Evolutionary conservation across 2,888 invertebrate genomes (phyloP), one percentile per base, ranked within the genome.

Genomic region (Rhamphomyia laevipes): DNA sequence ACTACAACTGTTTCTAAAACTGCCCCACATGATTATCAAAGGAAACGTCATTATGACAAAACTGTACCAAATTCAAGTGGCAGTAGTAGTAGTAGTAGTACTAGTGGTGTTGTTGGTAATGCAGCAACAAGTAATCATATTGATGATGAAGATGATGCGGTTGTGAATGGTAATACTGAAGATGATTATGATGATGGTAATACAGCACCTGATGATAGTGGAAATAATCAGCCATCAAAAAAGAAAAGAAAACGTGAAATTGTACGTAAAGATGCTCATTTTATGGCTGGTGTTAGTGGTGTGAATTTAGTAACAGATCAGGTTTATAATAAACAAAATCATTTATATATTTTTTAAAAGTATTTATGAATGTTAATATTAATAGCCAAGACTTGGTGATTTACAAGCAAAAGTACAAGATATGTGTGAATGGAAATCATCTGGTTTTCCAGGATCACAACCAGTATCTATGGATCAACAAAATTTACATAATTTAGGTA

Each of bases 361-460:
- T 13, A 4, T 27, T 41, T 40, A 41, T 16, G 2, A n/a, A n/a
- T n/a, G n/a, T n/a, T n/a, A 17, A 30, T 41, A 41, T 18, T 18
- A 43, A 12, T 30, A 49, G 55, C 75, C 76, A 0, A 69, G 73
- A 1, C 66, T 86, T 6, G 62, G 71, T 0, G 73, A 80, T 17
- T 73, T 96, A 11, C 93, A 92, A 63, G 72, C 72, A 49, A 84
- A 79, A 61, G 80, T 82, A 0, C 88, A 91, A 64, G 67, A 74
- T 3, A 86, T 89, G 78, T 93, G 93, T 65, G 76, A 74, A 4
- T 95, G 91, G 90, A 66, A 76, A 17, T 72, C 70, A 5, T 76
- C 76, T 15, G 93, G 90, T 0, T 99, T 99, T 72, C 96, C 97
- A 0, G 99, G 99, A 0, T 83, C 86, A 3, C 99, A 99, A 64